Evolutionary conservation across 2,113 vertebrate genomes (phyloP).

Genomic region (Mellivora capensis): DNA sequence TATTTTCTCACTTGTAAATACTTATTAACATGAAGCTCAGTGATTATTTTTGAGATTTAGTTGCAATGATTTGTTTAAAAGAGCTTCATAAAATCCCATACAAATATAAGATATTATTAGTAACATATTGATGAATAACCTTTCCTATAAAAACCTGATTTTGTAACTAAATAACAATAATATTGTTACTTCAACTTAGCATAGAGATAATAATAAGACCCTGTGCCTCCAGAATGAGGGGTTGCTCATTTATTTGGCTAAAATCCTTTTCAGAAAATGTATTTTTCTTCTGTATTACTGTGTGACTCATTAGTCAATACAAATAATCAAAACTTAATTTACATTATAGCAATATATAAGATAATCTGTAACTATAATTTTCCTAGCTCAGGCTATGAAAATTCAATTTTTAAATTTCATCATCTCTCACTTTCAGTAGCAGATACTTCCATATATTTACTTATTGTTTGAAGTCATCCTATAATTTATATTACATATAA

Average conservation of each 20-base stretch:
- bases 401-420: background rate
- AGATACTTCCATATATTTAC: background rate
- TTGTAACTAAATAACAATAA: background rate
- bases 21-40: background rate
- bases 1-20: background rate
- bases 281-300: background rate
- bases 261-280: background rate
- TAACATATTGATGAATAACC: background rate
- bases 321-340: slow-evolving; percentile 14
- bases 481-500: background rate
- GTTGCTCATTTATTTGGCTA: background rate
- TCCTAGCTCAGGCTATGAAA: background rate
- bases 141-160: background rate
- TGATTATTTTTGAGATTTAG: background rate
- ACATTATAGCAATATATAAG: background rate
- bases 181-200: background rate
- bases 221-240: background rate
- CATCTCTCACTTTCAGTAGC: background rate
- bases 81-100: background rate
- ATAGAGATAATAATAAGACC: background rate
- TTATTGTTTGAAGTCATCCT: background rate
- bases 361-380: background rate
- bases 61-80: background rate
- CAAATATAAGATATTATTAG: background rate
- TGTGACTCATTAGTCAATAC: background rate